Percentiles rank a stretch among this genome's conserved stretches.
Evolutionary conservation across 2,888 invertebrate genomes (phyloP).

Genomic region (Melinopterus prodromus): DNA sequence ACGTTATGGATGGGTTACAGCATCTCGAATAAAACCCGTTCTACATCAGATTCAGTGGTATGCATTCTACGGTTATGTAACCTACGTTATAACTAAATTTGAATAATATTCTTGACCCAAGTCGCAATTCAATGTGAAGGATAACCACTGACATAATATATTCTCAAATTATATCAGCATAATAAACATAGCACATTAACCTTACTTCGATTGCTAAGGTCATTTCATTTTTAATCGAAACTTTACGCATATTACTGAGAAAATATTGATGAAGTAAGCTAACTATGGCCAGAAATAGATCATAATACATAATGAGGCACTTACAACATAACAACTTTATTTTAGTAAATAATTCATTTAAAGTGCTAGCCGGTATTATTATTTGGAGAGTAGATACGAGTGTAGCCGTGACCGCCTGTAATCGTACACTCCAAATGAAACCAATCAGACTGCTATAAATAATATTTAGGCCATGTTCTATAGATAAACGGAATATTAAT

Average conservation of each 20-base stretch:
- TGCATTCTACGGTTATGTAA: not conserved
- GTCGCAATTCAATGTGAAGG: not conserved
- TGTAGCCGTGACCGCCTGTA: not conserved
- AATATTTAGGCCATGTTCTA: not conserved
- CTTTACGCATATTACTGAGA: not conserved
- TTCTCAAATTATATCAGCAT: not conserved
- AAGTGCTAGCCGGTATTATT: not conserved
- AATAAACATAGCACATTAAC: not conserved
- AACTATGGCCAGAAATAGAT: not conserved
- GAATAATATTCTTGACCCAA: not conserved
- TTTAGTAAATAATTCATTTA: not conserved
- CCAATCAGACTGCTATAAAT: not conserved
- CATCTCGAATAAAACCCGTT: not conserved
- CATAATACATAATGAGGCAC: too few species aligned
- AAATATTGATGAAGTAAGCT: not conserved
- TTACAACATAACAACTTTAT: too few species aligned
- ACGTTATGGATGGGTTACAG: not conserved
- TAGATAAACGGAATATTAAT: not conserved
- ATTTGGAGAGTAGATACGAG: not conserved
- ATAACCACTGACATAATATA: not conserved
- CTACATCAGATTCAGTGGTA: not conserved
- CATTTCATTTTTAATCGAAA: not conserved
- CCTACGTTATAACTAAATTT: not conserved
- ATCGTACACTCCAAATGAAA: not conserved
- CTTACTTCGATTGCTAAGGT: not conserved